These are phyloP conservation scores for Stichodactyla helianthus DNA, from an alignment of 64 coral and sea anemone species.

Conservation along the genomic window DNA sequence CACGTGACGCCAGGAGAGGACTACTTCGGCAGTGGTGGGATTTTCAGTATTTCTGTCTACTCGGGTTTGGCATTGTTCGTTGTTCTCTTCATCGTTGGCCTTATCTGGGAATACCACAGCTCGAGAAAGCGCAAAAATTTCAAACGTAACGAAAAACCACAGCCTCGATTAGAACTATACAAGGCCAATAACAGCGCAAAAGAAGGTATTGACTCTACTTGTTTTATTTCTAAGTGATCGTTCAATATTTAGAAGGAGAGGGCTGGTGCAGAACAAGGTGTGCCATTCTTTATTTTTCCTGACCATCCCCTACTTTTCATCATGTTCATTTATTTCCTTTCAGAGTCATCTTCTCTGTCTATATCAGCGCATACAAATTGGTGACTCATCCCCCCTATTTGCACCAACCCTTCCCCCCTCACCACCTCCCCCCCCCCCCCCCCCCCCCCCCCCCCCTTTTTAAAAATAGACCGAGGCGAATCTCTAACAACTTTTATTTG, in stretches of 20 bases:
- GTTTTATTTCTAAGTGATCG: too few species aligned
- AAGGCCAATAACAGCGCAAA: neutral
- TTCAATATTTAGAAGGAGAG: neutral
- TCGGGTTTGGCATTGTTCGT: slow-evolving; percentile 63
- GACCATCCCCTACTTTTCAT: too few species aligned
- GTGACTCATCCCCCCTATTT: too few species aligned
- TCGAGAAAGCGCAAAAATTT: neutral
- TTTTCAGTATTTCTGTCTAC: slow-evolving; percentile 88
- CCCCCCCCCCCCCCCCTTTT: too few species aligned
- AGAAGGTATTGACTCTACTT: neutral
- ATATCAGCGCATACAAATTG: too few species aligned
- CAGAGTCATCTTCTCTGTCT: too few species aligned
- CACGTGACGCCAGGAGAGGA: slow-evolving; percentile 68
- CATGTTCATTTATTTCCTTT: too few species aligned
- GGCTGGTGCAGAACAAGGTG: neutral
- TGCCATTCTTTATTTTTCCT: too few species aligned
- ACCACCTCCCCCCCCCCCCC: too few species aligned
- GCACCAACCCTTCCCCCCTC: too few species aligned
- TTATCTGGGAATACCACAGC: slow-evolving; percentile 58
- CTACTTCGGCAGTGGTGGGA: slow-evolving; percentile 93
- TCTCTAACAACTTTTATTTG: too few species aligned
- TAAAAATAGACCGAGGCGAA: too few species aligned
- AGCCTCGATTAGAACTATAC: neutral
- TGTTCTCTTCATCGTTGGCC: slow-evolving; percentile 31
- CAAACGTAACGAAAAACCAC: neutral